Conservation (phyloP, 2,888 invertebrate species). For the Chymomyza procnemis region DNA sequence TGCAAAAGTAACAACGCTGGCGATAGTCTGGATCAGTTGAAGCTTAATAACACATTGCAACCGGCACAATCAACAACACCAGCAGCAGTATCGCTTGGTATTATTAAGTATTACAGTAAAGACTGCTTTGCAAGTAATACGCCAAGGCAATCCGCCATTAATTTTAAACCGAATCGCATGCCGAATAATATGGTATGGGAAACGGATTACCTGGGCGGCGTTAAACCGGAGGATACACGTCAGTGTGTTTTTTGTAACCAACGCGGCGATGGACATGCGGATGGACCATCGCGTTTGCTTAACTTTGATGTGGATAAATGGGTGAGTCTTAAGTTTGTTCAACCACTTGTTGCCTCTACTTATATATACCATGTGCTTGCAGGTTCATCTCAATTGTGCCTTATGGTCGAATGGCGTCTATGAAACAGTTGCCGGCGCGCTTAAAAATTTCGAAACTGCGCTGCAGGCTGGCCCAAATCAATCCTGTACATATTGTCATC, state of each 20-base stretch:
- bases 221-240: conserved; percentile 84
- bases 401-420: conserved; percentile 99
- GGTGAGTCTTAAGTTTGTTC: conserved; percentile 79
- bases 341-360: neutral
- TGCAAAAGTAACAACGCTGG: neutral
- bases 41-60: neutral
- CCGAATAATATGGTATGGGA: conserved; percentile 54
- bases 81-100: conserved; percentile 46
- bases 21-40: neutral
- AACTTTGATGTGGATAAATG: conserved; percentile 98
- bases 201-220: conserved; percentile 27
- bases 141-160: conserved; percentile 20
- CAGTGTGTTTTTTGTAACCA: conserved; percentile 93
- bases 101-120: conserved; percentile 52
- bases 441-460: conserved; percentile 96
- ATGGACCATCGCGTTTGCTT: conserved; percentile 93
- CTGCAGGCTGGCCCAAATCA: conserved; percentile 88
- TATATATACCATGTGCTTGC: neutral
- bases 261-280: conserved; percentile 92
- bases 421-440: conserved; percentile 96
- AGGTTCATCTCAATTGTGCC: conserved; percentile 96
- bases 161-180: conserved; percentile 31
- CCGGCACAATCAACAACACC: too few species aligned
- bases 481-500: conserved; percentile 91
- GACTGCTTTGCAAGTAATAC: conserved; percentile 45